Base-by-base conservation (phyloP, 2,113 vertebrate species). In the Bungarus multicinctus region DNA sequence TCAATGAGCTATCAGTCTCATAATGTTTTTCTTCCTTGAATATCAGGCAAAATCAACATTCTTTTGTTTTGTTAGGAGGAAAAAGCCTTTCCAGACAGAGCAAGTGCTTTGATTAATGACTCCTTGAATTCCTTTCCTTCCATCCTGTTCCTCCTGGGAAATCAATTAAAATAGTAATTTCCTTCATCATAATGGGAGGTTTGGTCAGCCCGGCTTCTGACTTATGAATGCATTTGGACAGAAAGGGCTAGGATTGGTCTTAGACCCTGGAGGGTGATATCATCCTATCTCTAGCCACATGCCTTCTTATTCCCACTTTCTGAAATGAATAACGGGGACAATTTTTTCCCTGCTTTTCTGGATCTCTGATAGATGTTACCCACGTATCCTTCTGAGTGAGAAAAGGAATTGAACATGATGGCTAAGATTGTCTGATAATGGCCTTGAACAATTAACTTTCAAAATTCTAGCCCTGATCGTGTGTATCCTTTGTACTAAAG, bases 141-240 rank as follows among this genome's bases (percentile, higher is more conserved):
- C 45, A 93, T 64, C 54, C 43, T 93, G 54, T 86, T 90, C 81
- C 74, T 93, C 89, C 55, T 90, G 74, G 88, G 88, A 90, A 90
- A 93, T 93, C 92, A 93, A 93, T 93, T 93, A 93, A 93, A 93
- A 93, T 93, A 89, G 88, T 93, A 93, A 93, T 93, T 90, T 90
- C 88, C 88, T 90, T 86, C 85, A 89, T 93, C 92, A 90, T 89
- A 90, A 90, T 60, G 22, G 69, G 69, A 45, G 50, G 53, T 57
- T 27, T 85, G 88, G 88, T 90, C 88, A 90, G 55, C 53, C 54
- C 69, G 39, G 30, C 43, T 89, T 85, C 30, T 90, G 88, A 50
- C 64, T 89, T 14, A 50, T 86, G 87, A 90, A 58, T 54, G 20
- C 58, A 64, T 47, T 50, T 8, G 34, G 86, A 69, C 58, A 88